A percentile compares a stretch with the other conserved stretches of the same genome.
These are phyloP conservation scores for Diachasmimorpha longicaudata DNA, from an alignment of 1,140 invertebrate species.

Conservation along the genomic window DNA sequence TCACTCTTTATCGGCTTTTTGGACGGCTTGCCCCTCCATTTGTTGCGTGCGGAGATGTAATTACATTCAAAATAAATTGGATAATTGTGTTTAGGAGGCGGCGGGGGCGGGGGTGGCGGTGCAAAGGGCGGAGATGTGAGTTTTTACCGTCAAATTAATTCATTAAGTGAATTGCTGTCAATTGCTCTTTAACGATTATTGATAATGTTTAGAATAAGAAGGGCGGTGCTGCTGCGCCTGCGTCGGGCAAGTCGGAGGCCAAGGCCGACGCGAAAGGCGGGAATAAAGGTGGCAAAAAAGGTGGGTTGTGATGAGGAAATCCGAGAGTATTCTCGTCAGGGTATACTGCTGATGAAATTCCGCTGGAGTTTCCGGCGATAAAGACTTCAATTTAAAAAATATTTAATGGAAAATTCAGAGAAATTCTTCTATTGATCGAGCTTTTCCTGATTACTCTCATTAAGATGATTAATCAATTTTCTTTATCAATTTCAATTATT, in stretches of 20 bases:
- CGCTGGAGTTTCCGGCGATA: neutral
- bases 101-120: conserved; percentile 27
- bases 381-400: neutral
- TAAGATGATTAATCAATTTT: neutral
- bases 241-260: conserved; percentile 20
- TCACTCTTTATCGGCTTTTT: neutral
- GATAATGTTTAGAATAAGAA: conserved; percentile 35
- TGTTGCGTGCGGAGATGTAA: conserved; percentile 40
- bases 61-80: neutral
- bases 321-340: neutral
- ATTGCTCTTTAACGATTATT: neutral
- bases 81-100: conserved; percentile 8
- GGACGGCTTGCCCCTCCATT: neutral
- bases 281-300: conserved; percentile 39
- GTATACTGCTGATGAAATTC: neutral
- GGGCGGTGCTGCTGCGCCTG: conserved; percentile 22
- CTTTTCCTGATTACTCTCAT: no score
- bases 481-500: neutral
- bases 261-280: conserved; percentile 29
- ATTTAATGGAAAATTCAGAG: no score
- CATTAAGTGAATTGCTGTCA: neutral
- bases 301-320: conserved; percentile 10
- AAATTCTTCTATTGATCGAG: no score
- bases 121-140: conserved; percentile 37
- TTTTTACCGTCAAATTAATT: conserved; percentile 10